These are phyloP conservation scores for Lampropteryx suffumata DNA, from an alignment of 2,888 invertebrate species.

Conservation along the genomic window DNA sequence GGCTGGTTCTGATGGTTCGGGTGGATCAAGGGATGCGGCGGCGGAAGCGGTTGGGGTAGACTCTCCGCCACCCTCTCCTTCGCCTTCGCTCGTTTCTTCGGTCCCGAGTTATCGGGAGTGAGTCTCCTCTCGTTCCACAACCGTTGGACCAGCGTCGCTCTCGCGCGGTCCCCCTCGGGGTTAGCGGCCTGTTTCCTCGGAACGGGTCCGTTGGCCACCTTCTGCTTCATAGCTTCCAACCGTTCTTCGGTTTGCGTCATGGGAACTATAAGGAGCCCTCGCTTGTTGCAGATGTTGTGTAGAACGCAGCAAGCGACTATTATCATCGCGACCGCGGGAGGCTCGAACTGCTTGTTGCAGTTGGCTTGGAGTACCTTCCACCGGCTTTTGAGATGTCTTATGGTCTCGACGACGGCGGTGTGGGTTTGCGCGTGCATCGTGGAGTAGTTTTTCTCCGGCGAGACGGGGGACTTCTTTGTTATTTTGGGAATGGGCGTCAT, in stretches of 20 bases:
- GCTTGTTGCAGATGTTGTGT: conserved; percentile 62
- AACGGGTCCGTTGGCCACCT: conserved; percentile 67
- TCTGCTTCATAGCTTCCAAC: conserved; percentile 71
- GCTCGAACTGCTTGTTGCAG: conserved; percentile 72
- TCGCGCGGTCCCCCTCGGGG: conserved; percentile 48
- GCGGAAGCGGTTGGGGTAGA: conserved; percentile 34
- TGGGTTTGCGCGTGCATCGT: conserved; percentile 61
- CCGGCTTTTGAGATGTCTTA: conserved; percentile 69
- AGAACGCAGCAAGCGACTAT: conserved; percentile 67
- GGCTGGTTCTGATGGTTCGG: conserved; percentile 24
- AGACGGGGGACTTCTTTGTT: conserved; percentile 69
- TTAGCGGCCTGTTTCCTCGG: conserved; percentile 62
- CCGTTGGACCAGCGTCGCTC: conserved; percentile 54
- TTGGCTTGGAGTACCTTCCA: conserved; percentile 75
- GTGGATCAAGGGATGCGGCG: conserved; percentile 26
- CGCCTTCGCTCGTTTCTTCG: conserved; percentile 61
- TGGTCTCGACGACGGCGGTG: conserved; percentile 55
- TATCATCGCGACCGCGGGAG: conserved; percentile 60
- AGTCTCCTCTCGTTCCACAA: conserved; percentile 65
- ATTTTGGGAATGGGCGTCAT: conserved; percentile 74
- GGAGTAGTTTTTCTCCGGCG: conserved; percentile 70
- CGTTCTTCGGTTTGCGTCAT: conserved; percentile 70
- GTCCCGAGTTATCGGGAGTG: conserved; percentile 48
- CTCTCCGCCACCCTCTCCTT: conserved; percentile 57
- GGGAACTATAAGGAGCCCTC: conserved; percentile 51